Percentiles rank a stretch among this genome's conserved stretches.
phyloP scores from a whole-genome alignment of 2,113 vertebrate genomes.

The Garra rufa region DNA sequence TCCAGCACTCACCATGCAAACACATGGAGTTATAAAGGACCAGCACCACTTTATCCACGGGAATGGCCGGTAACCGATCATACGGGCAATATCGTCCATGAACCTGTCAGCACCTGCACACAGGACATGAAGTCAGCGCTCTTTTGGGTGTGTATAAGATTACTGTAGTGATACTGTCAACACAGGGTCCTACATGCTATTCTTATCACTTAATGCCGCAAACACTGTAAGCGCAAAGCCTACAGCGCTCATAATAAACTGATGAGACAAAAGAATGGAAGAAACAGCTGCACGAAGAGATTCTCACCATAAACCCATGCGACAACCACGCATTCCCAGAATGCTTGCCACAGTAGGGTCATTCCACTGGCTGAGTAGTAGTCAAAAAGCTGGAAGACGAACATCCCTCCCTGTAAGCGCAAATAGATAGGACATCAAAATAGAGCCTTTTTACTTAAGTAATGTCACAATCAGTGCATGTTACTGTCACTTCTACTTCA shows the following conservation, averaged over 20 bases:
- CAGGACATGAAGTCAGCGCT: neutral
- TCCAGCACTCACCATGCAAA: conserved; percentile 76
- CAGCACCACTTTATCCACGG: conserved; percentile 88
- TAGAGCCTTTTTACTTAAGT: too few species aligned
- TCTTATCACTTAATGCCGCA: neutral
- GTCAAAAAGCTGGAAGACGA: conserved; percentile 85
- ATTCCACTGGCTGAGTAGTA: conserved; percentile 86
- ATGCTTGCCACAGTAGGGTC: conserved; percentile 84
- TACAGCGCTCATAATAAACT: neutral
- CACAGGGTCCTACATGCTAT: neutral
- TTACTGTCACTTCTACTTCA: too few species aligned
- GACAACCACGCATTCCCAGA: conserved; percentile 84
- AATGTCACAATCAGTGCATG: too few species aligned
- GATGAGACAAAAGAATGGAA: neutral
- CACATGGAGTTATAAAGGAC: conserved; percentile 81
- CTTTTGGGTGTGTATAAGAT: neutral
- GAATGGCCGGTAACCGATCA: conserved; percentile 84
- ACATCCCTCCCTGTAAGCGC: conserved; percentile 80
- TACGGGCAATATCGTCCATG: conserved; percentile 84
- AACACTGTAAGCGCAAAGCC: neutral
- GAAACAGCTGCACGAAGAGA: neutral
- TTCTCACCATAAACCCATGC: conserved; percentile 83
- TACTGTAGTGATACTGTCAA: neutral
- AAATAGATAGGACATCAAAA: neutral
- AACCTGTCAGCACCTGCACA: conserved; percentile 81